phyloP scores from a whole-genome alignment of 1,140 invertebrate genomes.

The Heliothis subflexa region DNA sequence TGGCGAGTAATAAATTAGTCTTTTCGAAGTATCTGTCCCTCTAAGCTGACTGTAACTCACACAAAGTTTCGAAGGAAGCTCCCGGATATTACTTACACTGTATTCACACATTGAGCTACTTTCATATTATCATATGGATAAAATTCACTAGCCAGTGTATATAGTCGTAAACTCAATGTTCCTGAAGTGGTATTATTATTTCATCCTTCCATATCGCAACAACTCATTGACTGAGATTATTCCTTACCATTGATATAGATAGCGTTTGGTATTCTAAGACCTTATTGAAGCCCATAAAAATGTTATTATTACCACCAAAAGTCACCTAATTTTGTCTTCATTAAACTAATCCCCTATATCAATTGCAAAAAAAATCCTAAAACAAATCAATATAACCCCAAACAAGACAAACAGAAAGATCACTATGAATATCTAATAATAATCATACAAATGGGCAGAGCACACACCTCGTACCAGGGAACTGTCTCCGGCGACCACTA shows the following conservation, averaged over 20 bases:
- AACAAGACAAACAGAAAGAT: conserved; percentile 23
- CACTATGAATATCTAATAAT: conserved; percentile 34
- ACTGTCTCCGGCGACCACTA: background rate
- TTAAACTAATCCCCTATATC: background rate
- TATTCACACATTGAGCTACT: background rate
- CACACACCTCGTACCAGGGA: conserved; percentile 4
- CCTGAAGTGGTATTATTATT: too few relatives aligned
- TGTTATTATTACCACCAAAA: too few relatives aligned
- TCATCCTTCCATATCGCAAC: too few relatives aligned
- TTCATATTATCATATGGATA: background rate
- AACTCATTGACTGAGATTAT: too few relatives aligned
- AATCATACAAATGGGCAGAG: conserved; percentile 21
- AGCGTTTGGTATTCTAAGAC: too few relatives aligned
- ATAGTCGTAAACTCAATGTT: too few relatives aligned
- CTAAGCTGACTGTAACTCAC: background rate
- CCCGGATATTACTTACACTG: background rate
- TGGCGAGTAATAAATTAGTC: conserved; percentile 16
- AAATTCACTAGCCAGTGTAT: too few relatives aligned
- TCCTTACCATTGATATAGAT: too few relatives aligned
- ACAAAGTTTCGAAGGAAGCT: conserved; percentile 4
- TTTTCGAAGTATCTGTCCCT: conserved; percentile 10
- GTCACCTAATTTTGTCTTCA: background rate
- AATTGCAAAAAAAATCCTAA: background rate
- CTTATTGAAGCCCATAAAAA: too few relatives aligned
- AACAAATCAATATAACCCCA: background rate